A percentile compares a stretch with the other conserved stretches of the same genome.
Conservation (phyloP, 30 jellyfish, hydroid and myxozoan genomes). For the Clytia hemisphaerica region DNA sequence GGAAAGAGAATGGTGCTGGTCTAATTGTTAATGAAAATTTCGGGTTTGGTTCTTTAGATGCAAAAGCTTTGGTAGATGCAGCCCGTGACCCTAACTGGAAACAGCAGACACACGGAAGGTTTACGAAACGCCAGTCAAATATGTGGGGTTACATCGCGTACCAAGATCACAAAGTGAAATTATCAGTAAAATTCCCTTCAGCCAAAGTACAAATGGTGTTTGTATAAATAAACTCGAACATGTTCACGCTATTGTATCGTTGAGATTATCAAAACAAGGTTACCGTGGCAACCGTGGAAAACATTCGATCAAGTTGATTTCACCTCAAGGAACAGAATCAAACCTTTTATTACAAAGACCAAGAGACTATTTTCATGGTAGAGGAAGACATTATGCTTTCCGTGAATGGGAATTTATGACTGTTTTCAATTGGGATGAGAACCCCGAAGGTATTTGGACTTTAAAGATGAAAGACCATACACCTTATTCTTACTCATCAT, state of each 20-base stretch:
- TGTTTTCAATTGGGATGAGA: conserved; percentile 93
- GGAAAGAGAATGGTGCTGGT: conserved; percentile 93
- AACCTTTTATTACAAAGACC: conserved; percentile 52
- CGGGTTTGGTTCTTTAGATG: conserved; percentile 94
- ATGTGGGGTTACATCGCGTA: no score
- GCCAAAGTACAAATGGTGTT: conserved; percentile 53
- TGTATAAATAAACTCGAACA: conserved; percentile 79
- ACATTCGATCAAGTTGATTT: conserved; percentile 49
- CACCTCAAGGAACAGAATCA: conserved; percentile 81
- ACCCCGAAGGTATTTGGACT: conserved; percentile 92
- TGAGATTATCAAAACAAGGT: no score
- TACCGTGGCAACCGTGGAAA: conserved; percentile 75
- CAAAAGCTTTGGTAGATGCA: conserved; percentile 64
- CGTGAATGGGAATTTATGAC: conserved; percentile 86
- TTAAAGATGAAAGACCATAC: conserved; percentile 70
- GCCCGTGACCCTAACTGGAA: conserved; percentile 72
- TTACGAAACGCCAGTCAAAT: no score
- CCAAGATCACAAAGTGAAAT: no score
- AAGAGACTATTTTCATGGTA: conserved; percentile 68
- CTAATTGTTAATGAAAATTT: conserved; percentile 67
- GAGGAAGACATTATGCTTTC: conserved; percentile 51
- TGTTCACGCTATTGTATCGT: conserved; percentile 70
- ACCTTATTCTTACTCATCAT: no score
- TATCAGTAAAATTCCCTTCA: conserved; percentile 60
- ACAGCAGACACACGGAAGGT: conserved; percentile 36